phyloP scores from a whole-genome alignment of 2,888 invertebrate species.

The Phengaris arion region DNA sequence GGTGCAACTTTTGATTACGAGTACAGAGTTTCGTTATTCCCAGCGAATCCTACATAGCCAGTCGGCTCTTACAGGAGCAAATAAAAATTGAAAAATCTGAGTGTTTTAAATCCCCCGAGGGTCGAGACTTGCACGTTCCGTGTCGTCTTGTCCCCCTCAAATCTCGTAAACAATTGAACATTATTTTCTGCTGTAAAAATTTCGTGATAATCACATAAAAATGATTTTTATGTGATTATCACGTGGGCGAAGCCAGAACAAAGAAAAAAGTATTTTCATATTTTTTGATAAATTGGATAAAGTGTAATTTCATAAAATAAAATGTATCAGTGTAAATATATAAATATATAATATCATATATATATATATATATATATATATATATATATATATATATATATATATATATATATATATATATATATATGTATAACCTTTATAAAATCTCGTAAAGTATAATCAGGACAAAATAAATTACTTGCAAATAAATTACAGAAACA shows the following conservation, averaged over 20 bases:
- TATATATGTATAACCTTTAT: no score
- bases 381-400: no score
- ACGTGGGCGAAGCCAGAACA: constrained; percentile 7
- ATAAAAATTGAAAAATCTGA: constrained; percentile 75
- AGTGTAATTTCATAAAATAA: no score
- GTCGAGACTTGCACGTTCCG: constrained; percentile 60
- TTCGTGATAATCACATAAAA: no score
- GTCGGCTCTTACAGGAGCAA: constrained; percentile 70
- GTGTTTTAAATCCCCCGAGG: constrained; percentile 65
- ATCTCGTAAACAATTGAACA: constrained; percentile 52
- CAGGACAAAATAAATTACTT: no score
- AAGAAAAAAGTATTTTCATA: neutral
- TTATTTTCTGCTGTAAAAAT: constrained; percentile 43
- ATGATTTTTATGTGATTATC: constrained; percentile 2
- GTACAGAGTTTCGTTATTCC: constrained; percentile 40
- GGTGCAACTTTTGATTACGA: constrained; percentile 40
- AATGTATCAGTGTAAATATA: no score
- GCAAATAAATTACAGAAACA: no score
- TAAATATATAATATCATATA: no score
- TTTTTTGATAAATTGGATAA: neutral
- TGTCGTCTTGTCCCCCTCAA: constrained; percentile 51
- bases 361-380: no score
- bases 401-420: no score
- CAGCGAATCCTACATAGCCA: constrained; percentile 47
- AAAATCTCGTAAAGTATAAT: no score